Percentiles rank a stretch among this genome's conserved stretches.
phyloP scores from a whole-genome alignment of 2,888 invertebrate genomes.

The Ochropleura plecta region DNA sequence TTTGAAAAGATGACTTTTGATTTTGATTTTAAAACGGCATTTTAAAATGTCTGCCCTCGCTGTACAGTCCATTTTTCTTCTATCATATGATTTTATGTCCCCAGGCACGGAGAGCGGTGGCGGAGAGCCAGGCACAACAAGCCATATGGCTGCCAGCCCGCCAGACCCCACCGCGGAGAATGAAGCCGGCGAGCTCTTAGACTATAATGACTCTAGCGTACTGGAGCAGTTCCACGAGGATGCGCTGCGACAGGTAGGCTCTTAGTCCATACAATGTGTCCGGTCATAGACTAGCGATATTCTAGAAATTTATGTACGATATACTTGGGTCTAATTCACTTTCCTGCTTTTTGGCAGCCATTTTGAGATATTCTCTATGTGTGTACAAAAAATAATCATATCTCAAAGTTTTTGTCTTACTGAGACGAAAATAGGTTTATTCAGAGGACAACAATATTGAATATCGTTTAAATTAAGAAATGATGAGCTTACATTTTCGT shows the following conservation, averaged over 20 bases:
- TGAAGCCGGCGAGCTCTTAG: constrained; percentile 89
- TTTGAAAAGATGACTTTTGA: neutral
- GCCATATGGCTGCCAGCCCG: constrained; percentile 77
- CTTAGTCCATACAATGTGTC: constrained; percentile 1
- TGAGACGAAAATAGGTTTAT: no score
- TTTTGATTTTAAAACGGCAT: neutral
- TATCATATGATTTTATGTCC: neutral
- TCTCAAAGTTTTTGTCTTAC: no score
- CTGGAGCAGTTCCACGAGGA: constrained; percentile 95
- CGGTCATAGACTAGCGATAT: neutral
- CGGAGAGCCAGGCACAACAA: constrained; percentile 81
- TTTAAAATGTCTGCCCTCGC: neutral
- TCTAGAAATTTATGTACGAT: no score
- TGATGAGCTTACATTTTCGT: no score
- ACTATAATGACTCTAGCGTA: constrained; percentile 91
- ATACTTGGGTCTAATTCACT: no score
- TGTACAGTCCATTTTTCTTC: neutral
- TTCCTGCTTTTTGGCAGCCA: no score
- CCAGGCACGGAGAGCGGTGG: constrained; percentile 80
- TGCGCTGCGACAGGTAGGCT: constrained; percentile 78
- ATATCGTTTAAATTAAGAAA: no score
- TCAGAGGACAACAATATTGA: no score
- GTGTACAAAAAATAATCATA: no score
- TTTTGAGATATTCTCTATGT: no score
- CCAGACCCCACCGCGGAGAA: constrained; percentile 78